Base-by-base conservation (phyloP, 2,113 vertebrate genomes). In the Chloroceryle aenea region DNA sequence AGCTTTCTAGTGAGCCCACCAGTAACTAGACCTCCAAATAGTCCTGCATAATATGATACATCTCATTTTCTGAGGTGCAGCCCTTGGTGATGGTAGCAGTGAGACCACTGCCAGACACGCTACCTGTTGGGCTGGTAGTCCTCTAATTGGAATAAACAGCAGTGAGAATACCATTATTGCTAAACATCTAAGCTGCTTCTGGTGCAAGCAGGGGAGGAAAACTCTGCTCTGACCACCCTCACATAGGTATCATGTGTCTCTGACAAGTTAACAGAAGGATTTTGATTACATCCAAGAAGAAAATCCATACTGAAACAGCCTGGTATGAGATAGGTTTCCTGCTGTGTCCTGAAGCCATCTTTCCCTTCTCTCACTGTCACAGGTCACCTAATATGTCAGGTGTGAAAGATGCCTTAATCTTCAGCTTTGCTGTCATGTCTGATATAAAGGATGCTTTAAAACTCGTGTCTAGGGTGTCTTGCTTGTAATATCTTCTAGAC, bases 21-120 rank as follows among this genome's bases (percentile, higher is more conserved):
- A 83, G 92, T 75, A 97, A 95, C 72, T 76, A 79, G 53, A 93
- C 56, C 56, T 88, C 40, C 56, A 62, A 40, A 68, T 16, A 45
- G 4, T 66, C 25, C 32, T 87, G 62, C 56, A 82, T 75, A 27
- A 36, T 88, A 64, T 48, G 84, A 79, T 38, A 91, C 58, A 64
- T 29, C 0, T 5, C 50, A 45, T 43, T 26, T 93, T 71, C 85
- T 53, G 22, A 94, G 81, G 38, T 21, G 38, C n/a, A 55, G 94
- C 89, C 80, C 84, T 45, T 14, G 75, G 80, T 27, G 75, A 87
- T 34, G 62, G 71, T 8, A 47, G 69, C 12, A 42, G 32, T 1
- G 11, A 95, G 67, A 85, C 66, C 8, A 3, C 34, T 85, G 75
- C 71, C 69, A 87, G 69, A 61, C 17, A 29, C 1, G 20, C 73